Conservation (phyloP, 1,140 invertebrate genomes). For the Drosophila bocki region DNA sequence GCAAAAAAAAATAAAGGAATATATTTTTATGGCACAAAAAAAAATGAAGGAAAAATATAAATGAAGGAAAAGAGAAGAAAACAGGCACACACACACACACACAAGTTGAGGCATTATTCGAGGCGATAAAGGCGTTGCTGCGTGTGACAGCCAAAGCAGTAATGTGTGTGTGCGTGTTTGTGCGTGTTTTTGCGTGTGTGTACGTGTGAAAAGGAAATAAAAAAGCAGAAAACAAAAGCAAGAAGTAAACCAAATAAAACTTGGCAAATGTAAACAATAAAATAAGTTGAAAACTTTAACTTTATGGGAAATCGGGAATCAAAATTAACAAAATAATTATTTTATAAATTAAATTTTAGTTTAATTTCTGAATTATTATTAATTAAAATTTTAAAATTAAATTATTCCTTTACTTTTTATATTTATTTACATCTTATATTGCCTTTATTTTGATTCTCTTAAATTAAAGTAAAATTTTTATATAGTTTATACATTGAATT, state of each 20-base stretch:
- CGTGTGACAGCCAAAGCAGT: slow-evolving; percentile 53
- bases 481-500: neutral
- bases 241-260: neutral
- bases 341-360: neutral
- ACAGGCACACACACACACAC: neutral
- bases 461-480: neutral
- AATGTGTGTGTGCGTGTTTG: slow-evolving; percentile 2
- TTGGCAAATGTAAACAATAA: neutral
- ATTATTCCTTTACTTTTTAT: neutral
- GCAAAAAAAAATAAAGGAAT: slow-evolving; percentile 6
- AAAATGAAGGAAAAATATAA: slow-evolving; percentile 39
- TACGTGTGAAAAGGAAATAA: neutral
- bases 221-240: neutral
- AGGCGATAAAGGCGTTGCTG: slow-evolving; percentile 62
- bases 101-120: neutral
- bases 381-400: too few species aligned
- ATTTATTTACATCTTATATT: neutral
- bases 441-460: neutral
- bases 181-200: neutral
- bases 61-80: neutral
- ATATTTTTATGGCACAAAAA: slow-evolving; percentile 14
- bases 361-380: neutral
- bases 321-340: neutral
- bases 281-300: neutral
- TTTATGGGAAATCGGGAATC: too few species aligned